Base-by-base conservation (phyloP, 2,888 invertebrate species). In the Amiota communis region DNA sequence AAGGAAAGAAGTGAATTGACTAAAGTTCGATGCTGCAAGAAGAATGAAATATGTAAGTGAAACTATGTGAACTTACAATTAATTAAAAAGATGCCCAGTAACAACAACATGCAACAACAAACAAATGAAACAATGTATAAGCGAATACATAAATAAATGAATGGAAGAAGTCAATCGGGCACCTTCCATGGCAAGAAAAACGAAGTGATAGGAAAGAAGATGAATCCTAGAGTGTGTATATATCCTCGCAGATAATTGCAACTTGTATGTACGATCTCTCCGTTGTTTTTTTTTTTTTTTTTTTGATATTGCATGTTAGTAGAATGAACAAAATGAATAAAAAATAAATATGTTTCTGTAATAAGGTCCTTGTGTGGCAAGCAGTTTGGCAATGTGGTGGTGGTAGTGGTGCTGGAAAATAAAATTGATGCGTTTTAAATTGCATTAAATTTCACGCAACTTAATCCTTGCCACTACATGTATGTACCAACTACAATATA, bases 351-450 rank as follows among this genome's bases (percentile, higher is more conserved):
- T n/a, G 36, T 36, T 36, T 6, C 2, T 23, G 23, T 46, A 10
- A 46, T 17, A 8, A 36, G 46, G 23, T 63, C 10, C 63, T 23
- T 63, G n/a, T 17, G 12, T 23, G 20, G 6, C 53, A 36, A 12
- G 20, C 67, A 23, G 23, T 13, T 6, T n/a, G 13, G 49, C 48
- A 72, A 70, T 63, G 49, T 56, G 70, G 63, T 63, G n/a, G 49
- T 59, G 11, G 48, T 71, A 23, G 3, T 15, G 23, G 67, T 64
- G n/a, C 69, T 72, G 73, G 69, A 74, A 68, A 75, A 74, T 67
- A 72, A 76, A 78, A 77, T 78, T 79, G 80, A 76, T 75, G 78
- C 72, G 75, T 79, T 80, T 82, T 81, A 81, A 83, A 80, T 77
- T 75, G 74, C 77, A 82, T 78, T 78, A 77, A 82, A 79, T 73